Base-by-base conservation (phyloP, 2,888 invertebrate species). In the Rhingia rostrata region DNA sequence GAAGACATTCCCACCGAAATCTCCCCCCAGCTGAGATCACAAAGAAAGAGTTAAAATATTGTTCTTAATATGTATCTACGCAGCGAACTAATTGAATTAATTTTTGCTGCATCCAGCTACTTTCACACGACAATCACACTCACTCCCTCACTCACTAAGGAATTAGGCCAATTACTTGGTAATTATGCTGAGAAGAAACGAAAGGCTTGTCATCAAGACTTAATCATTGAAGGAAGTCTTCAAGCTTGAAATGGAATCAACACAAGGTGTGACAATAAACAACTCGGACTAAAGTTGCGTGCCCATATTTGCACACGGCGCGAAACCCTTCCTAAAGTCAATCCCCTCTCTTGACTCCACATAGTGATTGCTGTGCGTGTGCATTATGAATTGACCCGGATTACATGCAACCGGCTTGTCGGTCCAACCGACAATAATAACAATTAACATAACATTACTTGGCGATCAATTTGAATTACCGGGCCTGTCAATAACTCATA, bases 401-500 rank as follows among this genome's bases (percentile, higher is more conserved):
- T 84, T 75, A 72, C 75, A 81, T 66, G 54, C 60, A 66, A 47
- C 70, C 60, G 30, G 56, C 58, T 53, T 45, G 56, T 72, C 49
- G 63, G 51, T 70, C 60, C 77, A 66, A 64, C 43, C 74, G 14
- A 67, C 81, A 72, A 80, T 39, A 81, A 70, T 66, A 85, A 70
- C 80, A 80, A 85, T 84, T 74, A 79, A 79, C 78, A 82, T 72
- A 77, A 39, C 32, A 67, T 78, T 45, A 45, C 41, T 30, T 37
- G 84, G 80, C 66, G 80, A 84, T 84, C 84, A 84, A 80, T 84
- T 80, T 84, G 84, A 84, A 84, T 84, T 84, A 75, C 53, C 45
- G 64, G 39, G 32, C 56, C 80, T 80, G 84, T 84, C 84, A 80
- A 84, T 84, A 84, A 69, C 49, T 74, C 84, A 84, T 84, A 22